phyloP scores from a whole-genome alignment of 2,113 vertebrate genomes.

The Brachypodius melanocephalos region DNA sequence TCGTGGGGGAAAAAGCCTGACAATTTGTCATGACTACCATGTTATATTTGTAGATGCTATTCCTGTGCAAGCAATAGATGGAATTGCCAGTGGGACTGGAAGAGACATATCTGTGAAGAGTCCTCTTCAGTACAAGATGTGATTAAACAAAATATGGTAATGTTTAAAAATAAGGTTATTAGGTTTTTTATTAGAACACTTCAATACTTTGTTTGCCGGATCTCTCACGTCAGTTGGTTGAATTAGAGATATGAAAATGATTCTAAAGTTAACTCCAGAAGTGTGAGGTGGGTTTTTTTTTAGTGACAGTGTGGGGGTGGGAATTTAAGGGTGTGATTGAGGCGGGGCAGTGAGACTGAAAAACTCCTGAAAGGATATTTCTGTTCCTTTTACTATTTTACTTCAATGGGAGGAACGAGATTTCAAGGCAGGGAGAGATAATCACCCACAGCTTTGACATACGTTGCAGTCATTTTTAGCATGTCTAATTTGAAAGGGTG shows the following conservation, averaged over 20 bases:
- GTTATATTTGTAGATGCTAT: constrained; percentile 81
- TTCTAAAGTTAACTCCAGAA: constrained; percentile 2
- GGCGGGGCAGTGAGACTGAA: constrained; percentile 24
- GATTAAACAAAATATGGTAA: constrained; percentile 81
- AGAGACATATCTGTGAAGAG: constrained; percentile 82
- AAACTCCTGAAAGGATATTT: constrained; percentile 56
- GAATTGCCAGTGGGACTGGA: constrained; percentile 90
- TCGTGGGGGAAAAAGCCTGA: not conserved
- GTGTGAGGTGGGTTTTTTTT: not conserved
- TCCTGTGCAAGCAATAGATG: constrained; percentile 89
- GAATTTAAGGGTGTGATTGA: constrained; percentile 49
- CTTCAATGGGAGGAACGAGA: constrained; percentile 35
- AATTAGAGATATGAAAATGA: not conserved
- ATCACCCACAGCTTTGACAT: constrained; percentile 60
- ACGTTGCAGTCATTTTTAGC: constrained; percentile 62
- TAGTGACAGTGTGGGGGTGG: not conserved
- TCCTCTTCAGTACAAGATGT: constrained; percentile 57
- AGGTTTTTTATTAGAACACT: constrained; percentile 37
- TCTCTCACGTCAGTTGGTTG: not conserved
- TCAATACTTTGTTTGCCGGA: not conserved
- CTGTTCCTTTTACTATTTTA: constrained; percentile 54
- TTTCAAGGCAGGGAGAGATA: constrained; percentile 52
- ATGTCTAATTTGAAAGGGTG: constrained; percentile 65
- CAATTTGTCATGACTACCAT: constrained; percentile 9
- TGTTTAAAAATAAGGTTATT: constrained; percentile 36